Evolutionary conservation across 2,888 invertebrate genomes (phyloP).

Genomic region (Nomada fucata): DNA sequence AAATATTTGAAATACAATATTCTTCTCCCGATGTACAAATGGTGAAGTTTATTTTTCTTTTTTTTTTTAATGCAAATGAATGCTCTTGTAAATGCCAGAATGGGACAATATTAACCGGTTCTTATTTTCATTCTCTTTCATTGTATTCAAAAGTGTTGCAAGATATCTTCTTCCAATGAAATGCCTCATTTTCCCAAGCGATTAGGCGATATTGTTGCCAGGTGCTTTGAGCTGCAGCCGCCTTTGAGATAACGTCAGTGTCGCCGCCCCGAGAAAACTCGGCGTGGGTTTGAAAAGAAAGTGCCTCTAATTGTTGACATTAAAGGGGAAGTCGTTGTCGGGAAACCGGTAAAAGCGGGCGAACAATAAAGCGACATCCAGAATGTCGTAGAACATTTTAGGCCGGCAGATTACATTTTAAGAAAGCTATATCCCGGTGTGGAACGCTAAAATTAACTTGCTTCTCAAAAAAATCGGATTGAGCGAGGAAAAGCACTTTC

Average conservation of each 20-base stretch:
- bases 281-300: slow-evolving; percentile 27
- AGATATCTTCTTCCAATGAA: neutral
- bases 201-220: slow-evolving; percentile 25
- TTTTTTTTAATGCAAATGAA: no score
- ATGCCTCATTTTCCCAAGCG: neutral
- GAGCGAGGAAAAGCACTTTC: neutral
- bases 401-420: slow-evolving; percentile 18
- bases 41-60: no score
- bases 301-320: slow-evolving; percentile 52
- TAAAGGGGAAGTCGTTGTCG: slow-evolving; percentile 36
- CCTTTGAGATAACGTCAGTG: slow-evolving; percentile 31
- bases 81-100: no score
- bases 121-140: no score
- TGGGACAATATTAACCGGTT: no score
- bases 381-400: slow-evolving; percentile 20
- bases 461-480: neutral
- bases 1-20: no score
- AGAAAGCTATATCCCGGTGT: slow-evolving; percentile 15
- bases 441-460: slow-evolving; percentile 2
- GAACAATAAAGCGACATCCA: slow-evolving; percentile 17
- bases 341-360: slow-evolving; percentile 4
- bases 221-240: slow-evolving; percentile 5
- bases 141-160: neutral
- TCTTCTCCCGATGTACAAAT: no score
- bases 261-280: slow-evolving; percentile 13